Evolutionary conservation across 2,113 vertebrate species (phyloP).

Genomic region (Lophura nycthemera): DNA sequence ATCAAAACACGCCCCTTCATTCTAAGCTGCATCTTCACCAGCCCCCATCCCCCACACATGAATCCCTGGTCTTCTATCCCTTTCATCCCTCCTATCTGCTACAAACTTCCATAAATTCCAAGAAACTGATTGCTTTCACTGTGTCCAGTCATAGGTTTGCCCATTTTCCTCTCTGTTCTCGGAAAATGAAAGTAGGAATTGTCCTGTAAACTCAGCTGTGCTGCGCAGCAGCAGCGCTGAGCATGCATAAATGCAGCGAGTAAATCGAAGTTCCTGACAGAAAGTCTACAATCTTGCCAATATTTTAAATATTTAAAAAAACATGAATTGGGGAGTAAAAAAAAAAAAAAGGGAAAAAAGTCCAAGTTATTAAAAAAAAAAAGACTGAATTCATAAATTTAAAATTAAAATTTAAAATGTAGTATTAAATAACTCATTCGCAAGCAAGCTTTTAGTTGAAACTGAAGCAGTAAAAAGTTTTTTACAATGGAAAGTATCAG

Average conservation of each 20-base stretch:
- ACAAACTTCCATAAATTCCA: neutral
- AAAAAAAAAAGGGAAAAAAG: neutral
- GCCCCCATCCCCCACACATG: neutral
- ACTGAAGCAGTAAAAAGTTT: neutral
- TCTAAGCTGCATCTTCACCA: neutral
- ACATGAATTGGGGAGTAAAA: neutral
- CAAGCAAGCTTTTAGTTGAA: neutral
- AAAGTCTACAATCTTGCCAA: neutral
- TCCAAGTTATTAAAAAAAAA: neutral
- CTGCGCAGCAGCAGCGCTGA: fast-evolving
- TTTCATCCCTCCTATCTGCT: neutral
- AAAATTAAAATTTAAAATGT: neutral
- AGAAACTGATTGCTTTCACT: fast-evolving
- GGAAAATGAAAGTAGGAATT: neutral
- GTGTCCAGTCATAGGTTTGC: fast-evolving
- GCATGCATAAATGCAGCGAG: neutral
- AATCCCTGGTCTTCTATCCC: neutral
- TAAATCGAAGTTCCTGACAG: neutral
- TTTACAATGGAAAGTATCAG: neutral
- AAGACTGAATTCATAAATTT: neutral
- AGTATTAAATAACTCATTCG: neutral
- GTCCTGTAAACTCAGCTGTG: neutral
- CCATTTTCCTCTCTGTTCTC: neutral
- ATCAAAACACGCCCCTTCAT: neutral
- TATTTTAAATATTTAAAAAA: neutral